A percentile compares a stretch with the other conserved stretches of the same genome.
Evolutionary conservation across 2,113 vertebrate genomes (phyloP).

Genomic region (Proterorhinus semilunaris): DNA sequence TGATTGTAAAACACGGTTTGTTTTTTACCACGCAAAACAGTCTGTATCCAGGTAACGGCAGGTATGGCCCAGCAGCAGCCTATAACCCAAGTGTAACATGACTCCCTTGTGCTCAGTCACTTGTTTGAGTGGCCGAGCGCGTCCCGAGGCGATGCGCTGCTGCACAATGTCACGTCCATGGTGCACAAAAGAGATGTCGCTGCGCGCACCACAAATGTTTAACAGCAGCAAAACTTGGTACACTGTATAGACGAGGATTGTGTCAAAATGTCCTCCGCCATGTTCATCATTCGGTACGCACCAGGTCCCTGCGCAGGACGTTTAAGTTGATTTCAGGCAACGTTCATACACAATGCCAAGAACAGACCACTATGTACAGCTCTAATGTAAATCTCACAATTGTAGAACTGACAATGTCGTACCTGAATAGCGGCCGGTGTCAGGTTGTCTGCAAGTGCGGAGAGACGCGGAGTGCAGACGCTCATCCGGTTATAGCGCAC

Average conservation of each 20-base stretch:
- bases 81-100: conserved; percentile 26
- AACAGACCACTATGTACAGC: background rate
- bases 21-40: background rate
- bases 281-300: conserved; percentile 44
- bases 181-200: conserved; percentile 36
- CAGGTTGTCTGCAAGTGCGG: conserved; percentile 45
- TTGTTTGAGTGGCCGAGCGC: conserved; percentile 33
- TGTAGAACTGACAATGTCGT: conserved; percentile 21
- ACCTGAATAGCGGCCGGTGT: conserved; percentile 61
- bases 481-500: conserved; percentile 58
- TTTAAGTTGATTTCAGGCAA: too few species aligned
- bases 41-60: background rate
- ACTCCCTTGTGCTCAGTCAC: conserved; percentile 10
- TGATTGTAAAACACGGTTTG: background rate
- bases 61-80: conserved; percentile 12
- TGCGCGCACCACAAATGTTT: conserved; percentile 32
- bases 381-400: background rate
- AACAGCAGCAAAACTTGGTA: background rate
- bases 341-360: background rate
- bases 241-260: background rate
- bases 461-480: conserved; percentile 52
- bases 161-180: background rate
- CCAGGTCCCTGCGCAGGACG: too few species aligned
- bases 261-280: conserved; percentile 56
- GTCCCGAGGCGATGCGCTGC: background rate